Evolutionary conservation across 2,888 invertebrate genomes (phyloP).

Genomic region (Heliconius ethilla): DNA sequence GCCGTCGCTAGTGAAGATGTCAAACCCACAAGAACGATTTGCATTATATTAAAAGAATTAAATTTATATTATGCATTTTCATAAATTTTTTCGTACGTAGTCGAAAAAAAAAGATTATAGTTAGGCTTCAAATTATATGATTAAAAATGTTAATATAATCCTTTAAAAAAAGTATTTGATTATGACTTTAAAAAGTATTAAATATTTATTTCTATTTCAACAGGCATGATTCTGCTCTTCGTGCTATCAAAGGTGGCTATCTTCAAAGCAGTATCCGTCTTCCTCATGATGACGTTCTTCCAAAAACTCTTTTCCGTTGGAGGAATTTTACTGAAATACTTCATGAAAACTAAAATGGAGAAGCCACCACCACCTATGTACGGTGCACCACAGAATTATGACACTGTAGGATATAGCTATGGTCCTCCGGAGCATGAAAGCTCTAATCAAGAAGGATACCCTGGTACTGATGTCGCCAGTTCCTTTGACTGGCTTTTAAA

Average conservation of each 20-base stretch:
- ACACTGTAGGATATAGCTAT: slow-evolving; percentile 74
- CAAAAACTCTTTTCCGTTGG: slow-evolving; percentile 70
- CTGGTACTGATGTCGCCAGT: slow-evolving; percentile 59
- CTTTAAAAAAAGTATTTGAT: too few relatives aligned
- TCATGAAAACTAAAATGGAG: slow-evolving; percentile 59
- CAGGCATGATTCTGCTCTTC: slow-evolving; percentile 67
- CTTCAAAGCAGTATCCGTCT: slow-evolving; percentile 66
- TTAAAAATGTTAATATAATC: too few relatives aligned
- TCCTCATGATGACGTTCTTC: slow-evolving; percentile 69
- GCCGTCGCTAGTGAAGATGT: neutral
- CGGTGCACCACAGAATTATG: slow-evolving; percentile 64
- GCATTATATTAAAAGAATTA: neutral
- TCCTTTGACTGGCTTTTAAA: slow-evolving; percentile 64
- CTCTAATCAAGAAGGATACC: slow-evolving; percentile 52
- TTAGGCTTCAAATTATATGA: too few relatives aligned
- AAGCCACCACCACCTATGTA: slow-evolving; percentile 53
- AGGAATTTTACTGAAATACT: slow-evolving; percentile 65
- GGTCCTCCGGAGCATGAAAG: slow-evolving; percentile 61
- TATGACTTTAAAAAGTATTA: neutral
- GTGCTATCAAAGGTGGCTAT: slow-evolving; percentile 68
- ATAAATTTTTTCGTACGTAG: neutral
- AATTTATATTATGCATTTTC: neutral
- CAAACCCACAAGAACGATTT: neutral
- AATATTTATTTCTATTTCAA: slow-evolving; percentile 42
- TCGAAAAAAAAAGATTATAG: too few relatives aligned